A percentile compares a stretch with the other conserved stretches of the same genome.
phyloP scores from a whole-genome alignment of 2,888 invertebrate species.

The Notodonta ziczac region DNA sequence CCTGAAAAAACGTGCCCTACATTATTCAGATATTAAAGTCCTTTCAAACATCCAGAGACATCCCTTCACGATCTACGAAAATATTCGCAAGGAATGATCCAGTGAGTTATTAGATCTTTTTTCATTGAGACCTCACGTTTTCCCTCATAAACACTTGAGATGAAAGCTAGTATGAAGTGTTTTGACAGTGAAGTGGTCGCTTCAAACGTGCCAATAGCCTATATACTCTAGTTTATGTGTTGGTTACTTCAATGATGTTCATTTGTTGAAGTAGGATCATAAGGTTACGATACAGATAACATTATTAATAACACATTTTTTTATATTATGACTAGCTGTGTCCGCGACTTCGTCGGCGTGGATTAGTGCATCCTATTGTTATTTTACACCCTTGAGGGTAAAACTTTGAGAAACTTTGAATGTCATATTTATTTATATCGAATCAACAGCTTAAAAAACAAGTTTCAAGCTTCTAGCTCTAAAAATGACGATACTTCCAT shows the following conservation, averaged over 20 bases:
- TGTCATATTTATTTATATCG: too few relatives aligned
- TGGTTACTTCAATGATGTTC: background rate
- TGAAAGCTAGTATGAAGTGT: conserved; percentile 31
- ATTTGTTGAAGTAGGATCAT: background rate
- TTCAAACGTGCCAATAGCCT: conserved; percentile 27
- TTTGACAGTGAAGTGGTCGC: conserved; percentile 24
- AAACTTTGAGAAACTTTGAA: too few relatives aligned
- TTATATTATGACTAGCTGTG: too few relatives aligned
- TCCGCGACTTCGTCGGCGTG: too few relatives aligned
- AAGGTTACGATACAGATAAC: too few relatives aligned
- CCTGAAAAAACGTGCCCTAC: background rate
- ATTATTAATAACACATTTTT: too few relatives aligned
- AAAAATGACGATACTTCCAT: too few relatives aligned
- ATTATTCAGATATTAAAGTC: background rate
- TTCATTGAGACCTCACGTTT: conserved; percentile 20
- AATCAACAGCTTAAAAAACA: too few relatives aligned
- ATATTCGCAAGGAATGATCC: background rate
- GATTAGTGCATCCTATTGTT: too few relatives aligned
- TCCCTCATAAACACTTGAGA: conserved; percentile 32
- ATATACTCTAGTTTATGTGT: background rate
- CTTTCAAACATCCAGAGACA: background rate
- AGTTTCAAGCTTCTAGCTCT: too few relatives aligned
- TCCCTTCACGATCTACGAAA: background rate
- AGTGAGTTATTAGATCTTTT: conserved; percentile 27
- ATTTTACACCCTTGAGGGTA: too few relatives aligned